Evolutionary conservation across 2,797 vertebrate species (phyloP).

Genomic region (Takifugu rubripes): DNA sequence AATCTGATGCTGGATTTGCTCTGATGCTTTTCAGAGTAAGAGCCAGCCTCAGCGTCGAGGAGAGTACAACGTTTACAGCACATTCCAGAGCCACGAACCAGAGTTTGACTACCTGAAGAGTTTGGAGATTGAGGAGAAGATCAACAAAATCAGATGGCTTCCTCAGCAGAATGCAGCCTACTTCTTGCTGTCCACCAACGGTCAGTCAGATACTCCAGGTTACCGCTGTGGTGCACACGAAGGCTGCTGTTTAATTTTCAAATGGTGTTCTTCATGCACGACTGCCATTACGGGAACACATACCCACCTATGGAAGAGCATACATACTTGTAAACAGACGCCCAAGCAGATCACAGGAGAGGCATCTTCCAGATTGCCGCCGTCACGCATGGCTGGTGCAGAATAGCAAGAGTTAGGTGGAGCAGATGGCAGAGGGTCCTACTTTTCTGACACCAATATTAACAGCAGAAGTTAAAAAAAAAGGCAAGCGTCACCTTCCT

Average conservation of each 20-base stretch:
- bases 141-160: conserved; percentile 98
- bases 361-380: conserved; percentile 65
- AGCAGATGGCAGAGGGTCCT: conserved; percentile 70
- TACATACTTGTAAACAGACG: conserved; percentile 9
- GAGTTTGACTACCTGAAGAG: conserved; percentile 99
- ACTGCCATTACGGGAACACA: conserved; percentile 33
- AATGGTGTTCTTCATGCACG: conserved; percentile 59
- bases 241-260: conserved; percentile 8
- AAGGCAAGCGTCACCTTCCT: conserved; percentile 25
- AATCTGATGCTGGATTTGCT: neutral
- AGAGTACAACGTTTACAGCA: conserved; percentile 99
- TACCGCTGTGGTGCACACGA: no score
- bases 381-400: conserved; percentile 70
- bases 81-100: conserved; percentile 96
- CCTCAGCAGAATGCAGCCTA: conserved; percentile 95
- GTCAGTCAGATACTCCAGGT: conserved; percentile 61
- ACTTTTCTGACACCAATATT: conserved; percentile 57
- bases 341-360: conserved; percentile 40
- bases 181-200: conserved; percentile 94
- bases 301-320: conserved; percentile 19
- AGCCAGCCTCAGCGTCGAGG: conserved; percentile 90
- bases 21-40: conserved; percentile 79
- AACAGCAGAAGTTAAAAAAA: conserved; percentile 46
- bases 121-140: conserved; percentile 97
- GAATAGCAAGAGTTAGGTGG: conserved; percentile 55